phyloP scores from a whole-genome alignment of 1,140 invertebrate genomes.

The Zaprionus vittiger region DNA sequence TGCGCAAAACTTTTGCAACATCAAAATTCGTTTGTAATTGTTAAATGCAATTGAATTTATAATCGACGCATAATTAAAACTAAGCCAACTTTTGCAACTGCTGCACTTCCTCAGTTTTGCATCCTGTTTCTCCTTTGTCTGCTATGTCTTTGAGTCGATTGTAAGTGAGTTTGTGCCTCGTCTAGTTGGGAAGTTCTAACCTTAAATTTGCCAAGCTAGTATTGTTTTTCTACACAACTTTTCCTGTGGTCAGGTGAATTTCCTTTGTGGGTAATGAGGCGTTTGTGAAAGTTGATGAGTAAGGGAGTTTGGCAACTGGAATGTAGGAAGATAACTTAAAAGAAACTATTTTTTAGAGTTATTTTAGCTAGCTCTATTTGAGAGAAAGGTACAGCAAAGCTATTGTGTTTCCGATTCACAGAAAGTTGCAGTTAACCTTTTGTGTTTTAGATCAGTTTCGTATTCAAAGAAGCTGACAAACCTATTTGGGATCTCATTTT shows the following conservation, averaged over 20 bases:
- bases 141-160: slow-evolving; percentile 48
- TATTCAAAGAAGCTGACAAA: no score
- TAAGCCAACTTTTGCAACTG: slow-evolving; percentile 73
- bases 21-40: slow-evolving; percentile 69
- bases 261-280: slow-evolving; percentile 15
- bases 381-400: no score
- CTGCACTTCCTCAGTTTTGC: slow-evolving; percentile 59
- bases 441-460: no score
- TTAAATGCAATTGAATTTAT: slow-evolving; percentile 82
- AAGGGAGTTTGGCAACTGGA: not conserved
- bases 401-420: no score
- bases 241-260: not conserved
- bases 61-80: slow-evolving; percentile 80
- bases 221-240: not conserved
- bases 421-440: no score
- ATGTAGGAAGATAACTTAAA: not conserved
- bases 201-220: slow-evolving; percentile 24
- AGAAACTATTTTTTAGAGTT: no score
- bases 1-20: slow-evolving; percentile 53
- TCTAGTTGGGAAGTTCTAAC: slow-evolving; percentile 15
- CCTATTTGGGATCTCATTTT: no score
- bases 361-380: no score
- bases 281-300: not conserved
- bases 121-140: slow-evolving; percentile 34
- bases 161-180: slow-evolving; percentile 30